These are phyloP conservation scores for Pristionchus pacificus DNA, from an alignment of 1,140 invertebrate species.

Conservation along the genomic window DNA sequence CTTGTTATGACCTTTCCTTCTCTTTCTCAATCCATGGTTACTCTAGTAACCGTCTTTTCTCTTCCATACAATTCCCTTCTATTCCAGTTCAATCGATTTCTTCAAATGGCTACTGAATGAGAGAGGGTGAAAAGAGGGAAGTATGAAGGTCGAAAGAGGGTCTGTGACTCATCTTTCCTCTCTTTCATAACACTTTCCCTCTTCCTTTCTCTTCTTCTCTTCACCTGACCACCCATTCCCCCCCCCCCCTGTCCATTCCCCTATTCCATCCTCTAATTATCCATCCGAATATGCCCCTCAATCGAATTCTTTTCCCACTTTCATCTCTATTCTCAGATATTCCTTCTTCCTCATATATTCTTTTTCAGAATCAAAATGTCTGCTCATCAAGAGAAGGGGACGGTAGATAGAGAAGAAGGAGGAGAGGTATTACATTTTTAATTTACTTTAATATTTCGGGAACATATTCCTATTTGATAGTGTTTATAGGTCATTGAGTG, in stretches of 20 bases:
- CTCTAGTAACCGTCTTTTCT: not conserved
- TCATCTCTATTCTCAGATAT: not conserved
- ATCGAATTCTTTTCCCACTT: too few species aligned
- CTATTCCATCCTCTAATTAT: not conserved
- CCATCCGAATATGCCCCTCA: too few species aligned
- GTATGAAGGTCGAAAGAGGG: not conserved
- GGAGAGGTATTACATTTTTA: too few species aligned
- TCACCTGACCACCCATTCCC: too few species aligned
- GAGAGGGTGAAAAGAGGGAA: not conserved
- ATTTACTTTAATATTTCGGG: too few species aligned
- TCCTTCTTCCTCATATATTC: not conserved
- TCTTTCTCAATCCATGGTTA: not conserved
- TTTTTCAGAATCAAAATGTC: too few species aligned
- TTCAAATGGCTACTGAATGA: not conserved
- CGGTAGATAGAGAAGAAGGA: too few species aligned
- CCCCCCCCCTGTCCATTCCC: not conserved
- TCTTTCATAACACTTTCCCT: not conserved
- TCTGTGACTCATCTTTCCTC: not conserved
- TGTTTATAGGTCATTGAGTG: too few species aligned
- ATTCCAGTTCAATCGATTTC: not conserved
- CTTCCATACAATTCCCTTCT: not conserved
- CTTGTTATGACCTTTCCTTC: conserved; percentile 4
- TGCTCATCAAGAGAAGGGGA: too few species aligned
- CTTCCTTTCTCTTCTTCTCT: too few species aligned
- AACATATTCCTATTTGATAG: too few species aligned